Base-by-base conservation (phyloP, 2,113 vertebrate genomes). In the Picathartes gymnocephalus region DNA sequence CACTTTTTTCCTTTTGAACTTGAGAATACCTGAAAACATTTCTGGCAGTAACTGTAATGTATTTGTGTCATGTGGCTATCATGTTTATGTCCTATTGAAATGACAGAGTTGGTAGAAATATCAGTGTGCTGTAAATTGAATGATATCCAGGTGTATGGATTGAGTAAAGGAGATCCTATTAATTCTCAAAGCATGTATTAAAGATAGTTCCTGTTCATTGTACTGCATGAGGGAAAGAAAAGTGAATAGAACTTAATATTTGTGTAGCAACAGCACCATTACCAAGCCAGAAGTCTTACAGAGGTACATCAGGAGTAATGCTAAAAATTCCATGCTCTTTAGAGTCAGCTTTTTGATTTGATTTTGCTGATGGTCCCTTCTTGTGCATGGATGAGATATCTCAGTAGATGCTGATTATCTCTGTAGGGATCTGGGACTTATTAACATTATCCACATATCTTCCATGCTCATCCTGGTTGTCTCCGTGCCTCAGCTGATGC, bases 381-480 rank as follows among this genome's bases (percentile, higher is more conserved):
- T 85, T 91, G 44, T 77, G 78, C 40, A 7, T 28, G 20, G 68
- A 17, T 23, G 71, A 85, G 73, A 33, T 42, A 39, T 37, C 84
- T 68, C 82, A 47, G 77, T 48, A 71, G 86, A 35, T 2, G 6
- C 74, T 83, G 82, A 81, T 94, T 88, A 61, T 94, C 70, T 88
- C 92, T 90, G 70, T 61, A 48, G 88, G 83, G 92, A 89, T 91
- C 93, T 89, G 88, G 74, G 64, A 30, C 81, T 89, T 86, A 92
- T 83, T 96, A 93, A 84, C 78, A 42, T 91, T 95, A 86, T 48
- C 83, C 86, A 84, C 79, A 27, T 81, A 82, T 53, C 80, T 94
- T 54, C 90, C 66, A 4, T 35, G 40, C 61, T 91, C 72, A 23
- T 62, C 44, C 68, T 88, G 28, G n/a, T 81, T 93, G 93, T 83